A percentile compares a stretch with the other conserved stretches of the same genome.
These are phyloP conservation scores for Drosophila mettleri DNA, from an alignment of 2,888 invertebrate genomes.

Conservation along the genomic window DNA sequence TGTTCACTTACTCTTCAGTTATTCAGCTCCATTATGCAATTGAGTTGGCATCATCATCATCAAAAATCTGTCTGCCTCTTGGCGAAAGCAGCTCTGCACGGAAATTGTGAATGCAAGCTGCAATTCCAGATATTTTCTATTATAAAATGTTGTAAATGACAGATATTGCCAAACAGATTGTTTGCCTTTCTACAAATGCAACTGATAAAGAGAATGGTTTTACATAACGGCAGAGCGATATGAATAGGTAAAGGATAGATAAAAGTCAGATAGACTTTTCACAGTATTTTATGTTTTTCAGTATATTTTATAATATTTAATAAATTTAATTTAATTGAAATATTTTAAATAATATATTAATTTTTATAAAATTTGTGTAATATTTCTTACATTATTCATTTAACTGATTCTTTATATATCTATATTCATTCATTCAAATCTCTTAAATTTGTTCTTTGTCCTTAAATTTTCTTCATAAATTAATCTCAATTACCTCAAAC, in stretches of 20 bases:
- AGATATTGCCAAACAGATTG: neutral
- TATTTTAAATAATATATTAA: neutral
- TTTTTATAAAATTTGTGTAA: neutral
- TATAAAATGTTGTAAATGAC: neutral
- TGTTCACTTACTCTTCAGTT: slow-evolving; percentile 42
- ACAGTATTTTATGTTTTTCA: too few species aligned
- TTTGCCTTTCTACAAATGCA: neutral
- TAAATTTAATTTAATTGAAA: too few species aligned
- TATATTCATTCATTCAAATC: neutral
- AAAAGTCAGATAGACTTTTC: too few species aligned
- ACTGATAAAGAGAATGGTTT: neutral
- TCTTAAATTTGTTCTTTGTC: neutral
- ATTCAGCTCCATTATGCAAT: slow-evolving; percentile 36
- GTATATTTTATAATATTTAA: too few species aligned
- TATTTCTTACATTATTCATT: neutral
- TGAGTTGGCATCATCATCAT: slow-evolving; percentile 5
- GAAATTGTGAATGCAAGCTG: neutral
- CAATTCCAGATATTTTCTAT: neutral
- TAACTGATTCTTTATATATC: neutral
- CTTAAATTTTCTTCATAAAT: neutral
- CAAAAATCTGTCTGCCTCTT: neutral
- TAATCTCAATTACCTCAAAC: neutral
- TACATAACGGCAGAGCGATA: too few species aligned
- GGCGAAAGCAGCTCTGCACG: slow-evolving; percentile 5
- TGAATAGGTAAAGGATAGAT: neutral